These are phyloP conservation scores for Pseudococcus viburni DNA, from an alignment of 2,888 invertebrate species.

Conservation along the genomic window DNA sequence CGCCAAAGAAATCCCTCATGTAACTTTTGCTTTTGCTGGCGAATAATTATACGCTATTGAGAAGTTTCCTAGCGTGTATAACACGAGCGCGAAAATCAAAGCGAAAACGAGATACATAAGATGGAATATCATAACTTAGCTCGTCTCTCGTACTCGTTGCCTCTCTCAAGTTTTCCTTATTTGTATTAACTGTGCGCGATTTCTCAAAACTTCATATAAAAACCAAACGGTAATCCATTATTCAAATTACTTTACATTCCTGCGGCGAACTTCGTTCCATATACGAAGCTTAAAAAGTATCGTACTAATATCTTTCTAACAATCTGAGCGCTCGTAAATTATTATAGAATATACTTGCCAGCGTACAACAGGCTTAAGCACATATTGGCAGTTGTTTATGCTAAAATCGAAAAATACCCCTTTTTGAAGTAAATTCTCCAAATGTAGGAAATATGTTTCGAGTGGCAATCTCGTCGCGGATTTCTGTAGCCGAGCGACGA, in stretches of 20 bases:
- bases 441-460: too few species aligned
- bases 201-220: slow-evolving; percentile 48
- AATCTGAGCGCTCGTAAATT: slow-evolving; percentile 11
- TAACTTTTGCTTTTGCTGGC: slow-evolving; percentile 18
- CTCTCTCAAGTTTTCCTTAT: slow-evolving; percentile 28
- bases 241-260: slow-evolving; percentile 28
- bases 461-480: too few species aligned
- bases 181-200: slow-evolving; percentile 43
- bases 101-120: slow-evolving; percentile 23
- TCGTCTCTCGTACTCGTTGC: not conserved
- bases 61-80: not conserved
- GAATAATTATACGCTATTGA: slow-evolving; percentile 32
- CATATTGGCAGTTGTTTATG: not conserved
- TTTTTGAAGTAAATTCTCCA: too few species aligned
- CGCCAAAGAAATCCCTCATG: not conserved
- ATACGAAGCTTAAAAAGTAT: slow-evolving; percentile 27
- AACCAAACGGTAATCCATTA: slow-evolving; percentile 42
- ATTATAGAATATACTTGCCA: not conserved
- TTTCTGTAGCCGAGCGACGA: too few species aligned
- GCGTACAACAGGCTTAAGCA: not conserved
- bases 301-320: slow-evolving; percentile 33
- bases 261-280: not conserved
- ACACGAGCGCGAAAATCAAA: not conserved
- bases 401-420: slow-evolving; percentile 61
- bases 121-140: slow-evolving; percentile 24